phyloP scores from a whole-genome alignment of 2,113 vertebrate genomes.

The Planiliza haematocheilus region DNA sequence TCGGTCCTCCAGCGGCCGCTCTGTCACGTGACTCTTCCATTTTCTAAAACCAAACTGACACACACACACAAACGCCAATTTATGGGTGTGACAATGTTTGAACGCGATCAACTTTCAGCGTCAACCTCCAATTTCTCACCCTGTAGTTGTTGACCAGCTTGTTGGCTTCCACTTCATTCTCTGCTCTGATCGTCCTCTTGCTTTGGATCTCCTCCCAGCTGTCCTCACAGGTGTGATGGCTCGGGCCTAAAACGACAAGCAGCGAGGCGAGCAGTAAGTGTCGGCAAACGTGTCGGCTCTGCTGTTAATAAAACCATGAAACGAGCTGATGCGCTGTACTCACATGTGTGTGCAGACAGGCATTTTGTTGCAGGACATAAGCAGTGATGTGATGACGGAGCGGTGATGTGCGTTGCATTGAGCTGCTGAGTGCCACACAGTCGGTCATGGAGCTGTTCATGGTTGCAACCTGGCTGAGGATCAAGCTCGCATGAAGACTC shows the following conservation, averaged over 20 bases:
- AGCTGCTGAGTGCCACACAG: constrained; percentile 66
- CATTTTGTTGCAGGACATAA: constrained; percentile 66
- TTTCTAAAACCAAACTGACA: constrained; percentile 92
- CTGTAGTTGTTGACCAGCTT: constrained; percentile 90
- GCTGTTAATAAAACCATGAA: background rate
- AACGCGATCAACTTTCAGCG: background rate
- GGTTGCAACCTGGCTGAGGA: constrained; percentile 38
- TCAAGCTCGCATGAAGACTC: constrained; percentile 69
- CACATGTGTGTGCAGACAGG: constrained; percentile 68
- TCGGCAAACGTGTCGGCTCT: background rate
- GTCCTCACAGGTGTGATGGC: constrained; percentile 65
- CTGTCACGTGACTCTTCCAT: constrained; percentile 93
- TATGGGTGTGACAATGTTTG: background rate
- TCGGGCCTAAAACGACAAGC: constrained; percentile 44
- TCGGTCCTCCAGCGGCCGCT: constrained; percentile 86
- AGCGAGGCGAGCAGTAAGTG: background rate
- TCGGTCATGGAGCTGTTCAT: constrained; percentile 72
- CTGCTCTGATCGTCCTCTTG: constrained; percentile 84
- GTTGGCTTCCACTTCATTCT: constrained; percentile 88
- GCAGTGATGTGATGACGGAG: constrained; percentile 63
- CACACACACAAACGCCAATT: constrained; percentile 19
- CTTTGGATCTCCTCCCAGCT: constrained; percentile 76
- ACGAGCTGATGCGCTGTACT: background rate
- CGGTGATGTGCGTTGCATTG: constrained; percentile 51
- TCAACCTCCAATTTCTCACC: constrained; percentile 56